Conservation (phyloP, 2,797 vertebrate species). For the Carapus acus region DNA sequence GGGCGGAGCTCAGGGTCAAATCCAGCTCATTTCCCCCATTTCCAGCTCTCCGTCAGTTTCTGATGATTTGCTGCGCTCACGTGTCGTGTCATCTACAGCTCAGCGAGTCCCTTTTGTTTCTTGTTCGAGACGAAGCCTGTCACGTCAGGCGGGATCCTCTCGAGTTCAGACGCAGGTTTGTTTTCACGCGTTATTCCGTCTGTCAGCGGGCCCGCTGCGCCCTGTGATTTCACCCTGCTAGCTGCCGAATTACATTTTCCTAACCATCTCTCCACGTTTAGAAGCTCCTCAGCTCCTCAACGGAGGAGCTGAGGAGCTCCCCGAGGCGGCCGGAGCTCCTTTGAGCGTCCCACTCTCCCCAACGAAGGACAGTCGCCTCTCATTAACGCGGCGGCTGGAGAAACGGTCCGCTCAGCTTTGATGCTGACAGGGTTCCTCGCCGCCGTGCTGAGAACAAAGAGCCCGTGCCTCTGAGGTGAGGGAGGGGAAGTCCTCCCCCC, state of each 20-base stretch:
- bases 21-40: conserved; percentile 35
- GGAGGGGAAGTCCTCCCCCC: conserved; percentile 61
- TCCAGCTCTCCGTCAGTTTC: conserved; percentile 36
- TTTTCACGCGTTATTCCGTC: conserved; percentile 30
- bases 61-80: conserved; percentile 49
- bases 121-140: no score
- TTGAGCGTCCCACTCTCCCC: conserved; percentile 55
- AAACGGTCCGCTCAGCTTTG: conserved; percentile 62
- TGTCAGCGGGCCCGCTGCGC: conserved; percentile 34
- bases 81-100: conserved; percentile 44
- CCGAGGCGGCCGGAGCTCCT: conserved; percentile 39
- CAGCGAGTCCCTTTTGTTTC: conserved; percentile 46
- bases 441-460: conserved; percentile 72
- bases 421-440: conserved; percentile 72
- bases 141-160: conserved; percentile 18
- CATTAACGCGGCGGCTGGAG: conserved; percentile 63
- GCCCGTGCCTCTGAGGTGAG: conserved; percentile 59
- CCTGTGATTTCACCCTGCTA: conserved; percentile 39
- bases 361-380: conserved; percentile 60
- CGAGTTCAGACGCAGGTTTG: conserved; percentile 34
- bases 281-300: no score
- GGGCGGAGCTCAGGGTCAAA: conserved; percentile 56
- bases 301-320: conserved; percentile 44
- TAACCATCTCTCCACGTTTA: conserved; percentile 54
- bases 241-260: conserved; percentile 21